Base-by-base conservation (phyloP, 2,888 invertebrate genomes). In the Melinaea menophilus region DNA sequence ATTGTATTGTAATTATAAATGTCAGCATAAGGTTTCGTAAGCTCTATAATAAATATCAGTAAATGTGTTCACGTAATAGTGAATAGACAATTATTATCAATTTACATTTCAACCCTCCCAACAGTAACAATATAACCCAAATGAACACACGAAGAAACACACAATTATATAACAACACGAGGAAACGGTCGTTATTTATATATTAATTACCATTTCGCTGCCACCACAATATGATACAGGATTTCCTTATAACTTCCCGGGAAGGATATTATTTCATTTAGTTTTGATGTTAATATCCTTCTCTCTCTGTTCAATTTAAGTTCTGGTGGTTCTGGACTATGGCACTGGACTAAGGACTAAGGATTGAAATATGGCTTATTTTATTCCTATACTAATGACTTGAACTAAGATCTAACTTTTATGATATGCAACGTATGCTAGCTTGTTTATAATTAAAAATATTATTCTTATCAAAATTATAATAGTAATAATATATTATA, bases 201-300 rank as follows among this genome's bases (percentile, higher is more conserved):
- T 80, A 75, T 73, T 81, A 80, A 85, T 86, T 85, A 84, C 80
- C 83, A 84, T 85, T 82, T 82, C 73, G 70, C 68, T 61, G 71
- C 72, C 75, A 70, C 72, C 69, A 75, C 76, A 80, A 82, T 80
- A 77, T 77, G 76, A 77, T 77, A 77, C 77, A 76, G 79, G 79
- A 84, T 80, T 74, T 81, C 79, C 82, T 80, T 74, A 78, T 70
- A 78, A 63, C 65, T 79, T 79, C 79, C 82, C 67, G 66, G 65
- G 61, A 62, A 62, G 62, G 66, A 55, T 67, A 65, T 68, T 63
- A 68, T 62, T 65, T 55, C 55, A 56, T 59, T 13, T 63, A 66
- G 61, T 66, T 68, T 63, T 55, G 56, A 55, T 48, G 59, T 56
- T 58, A 55, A 58, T 68, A 62, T 58, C 62, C 54, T 62, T 62